Percentiles rank a stretch among this genome's conserved stretches.
Evolutionary conservation across 2,113 vertebrate genomes (phyloP).

Genomic region (Nerophis lumbriciformis): DNA sequence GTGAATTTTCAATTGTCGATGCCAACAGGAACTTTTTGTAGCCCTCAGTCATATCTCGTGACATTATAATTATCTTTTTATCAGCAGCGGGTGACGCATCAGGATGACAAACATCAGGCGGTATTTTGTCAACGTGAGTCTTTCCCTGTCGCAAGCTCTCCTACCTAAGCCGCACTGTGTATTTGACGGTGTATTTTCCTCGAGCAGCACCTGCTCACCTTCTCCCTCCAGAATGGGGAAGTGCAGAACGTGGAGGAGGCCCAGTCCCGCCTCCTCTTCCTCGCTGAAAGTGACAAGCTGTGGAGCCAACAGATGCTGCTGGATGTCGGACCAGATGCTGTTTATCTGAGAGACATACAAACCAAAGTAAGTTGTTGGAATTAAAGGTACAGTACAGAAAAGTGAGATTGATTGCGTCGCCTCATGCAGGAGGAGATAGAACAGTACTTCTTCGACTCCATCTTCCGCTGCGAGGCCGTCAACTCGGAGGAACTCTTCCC

Average conservation of each 20-base stretch:
- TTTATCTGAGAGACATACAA: slow-evolving; percentile 56
- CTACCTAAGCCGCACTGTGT: neutral
- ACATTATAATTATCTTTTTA: neutral
- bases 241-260: slow-evolving; percentile 67
- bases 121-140: slow-evolving; percentile 64
- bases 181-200: neutral
- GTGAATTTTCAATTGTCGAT: no score
- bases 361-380: slow-evolving; percentile 43
- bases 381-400: neutral
- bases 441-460: slow-evolving; percentile 61
- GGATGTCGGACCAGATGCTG: slow-evolving; percentile 38
- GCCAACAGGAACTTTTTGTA: no score
- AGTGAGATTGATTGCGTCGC: neutral
- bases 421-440: slow-evolving; percentile 78
- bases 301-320: slow-evolving; percentile 69
- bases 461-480: slow-evolving; percentile 75
- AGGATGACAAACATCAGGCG: slow-evolving; percentile 52
- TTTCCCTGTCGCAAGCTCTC: neutral
- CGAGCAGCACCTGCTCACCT: slow-evolving; percentile 67
- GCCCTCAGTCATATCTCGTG: neutral
- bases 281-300: slow-evolving; percentile 55
- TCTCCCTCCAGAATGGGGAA: slow-evolving; percentile 63
- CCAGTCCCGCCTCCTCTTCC: slow-evolving; percentile 39
- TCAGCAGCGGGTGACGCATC: neutral
- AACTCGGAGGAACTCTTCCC: slow-evolving; percentile 54